Evolutionary conservation across 2,888 invertebrate species (phyloP).

Genomic region (Barypeithes pellucidus): DNA sequence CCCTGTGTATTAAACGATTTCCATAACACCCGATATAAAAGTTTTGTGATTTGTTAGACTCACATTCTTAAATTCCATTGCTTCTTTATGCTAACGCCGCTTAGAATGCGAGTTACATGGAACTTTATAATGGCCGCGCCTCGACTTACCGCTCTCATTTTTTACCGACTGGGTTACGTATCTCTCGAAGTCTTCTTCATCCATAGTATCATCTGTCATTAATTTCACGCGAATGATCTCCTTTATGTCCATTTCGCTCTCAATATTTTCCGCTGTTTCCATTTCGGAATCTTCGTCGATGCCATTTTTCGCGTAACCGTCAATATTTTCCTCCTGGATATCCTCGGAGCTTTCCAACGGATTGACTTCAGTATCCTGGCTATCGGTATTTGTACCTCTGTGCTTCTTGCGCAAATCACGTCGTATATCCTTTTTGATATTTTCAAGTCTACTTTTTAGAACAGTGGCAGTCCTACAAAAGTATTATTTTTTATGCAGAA

Average conservation of each 20-base stretch:
- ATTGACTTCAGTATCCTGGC: not conserved
- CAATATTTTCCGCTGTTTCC: not conserved
- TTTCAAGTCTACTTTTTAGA: constrained; percentile 39
- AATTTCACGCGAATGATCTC: constrained; percentile 34
- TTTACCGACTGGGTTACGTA: not conserved
- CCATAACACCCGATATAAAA: no score
- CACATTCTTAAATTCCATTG: no score
- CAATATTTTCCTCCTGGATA: not conserved
- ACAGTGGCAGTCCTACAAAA: constrained; percentile 31
- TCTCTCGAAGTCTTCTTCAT: constrained; percentile 12
- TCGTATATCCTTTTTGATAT: constrained; percentile 44
- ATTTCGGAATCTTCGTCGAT: constrained; percentile 8
- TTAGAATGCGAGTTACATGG: no score
- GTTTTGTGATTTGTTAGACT: no score
- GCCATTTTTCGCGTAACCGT: not conserved
- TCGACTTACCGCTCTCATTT: constrained; percentile 16
- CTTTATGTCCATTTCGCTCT: constrained; percentile 24
- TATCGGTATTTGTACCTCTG: not conserved
- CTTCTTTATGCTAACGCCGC: no score
- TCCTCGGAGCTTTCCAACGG: constrained; percentile 1
- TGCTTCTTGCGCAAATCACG: constrained; percentile 22
- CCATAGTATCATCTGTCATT: constrained; percentile 30
- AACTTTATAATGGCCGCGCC: no score
- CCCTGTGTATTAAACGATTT: no score
- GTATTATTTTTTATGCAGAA: no score